These are phyloP conservation scores for Pipistrellus pipistrellus DNA, from an alignment of 2,797 vertebrate genomes.

Conservation along the genomic window DNA sequence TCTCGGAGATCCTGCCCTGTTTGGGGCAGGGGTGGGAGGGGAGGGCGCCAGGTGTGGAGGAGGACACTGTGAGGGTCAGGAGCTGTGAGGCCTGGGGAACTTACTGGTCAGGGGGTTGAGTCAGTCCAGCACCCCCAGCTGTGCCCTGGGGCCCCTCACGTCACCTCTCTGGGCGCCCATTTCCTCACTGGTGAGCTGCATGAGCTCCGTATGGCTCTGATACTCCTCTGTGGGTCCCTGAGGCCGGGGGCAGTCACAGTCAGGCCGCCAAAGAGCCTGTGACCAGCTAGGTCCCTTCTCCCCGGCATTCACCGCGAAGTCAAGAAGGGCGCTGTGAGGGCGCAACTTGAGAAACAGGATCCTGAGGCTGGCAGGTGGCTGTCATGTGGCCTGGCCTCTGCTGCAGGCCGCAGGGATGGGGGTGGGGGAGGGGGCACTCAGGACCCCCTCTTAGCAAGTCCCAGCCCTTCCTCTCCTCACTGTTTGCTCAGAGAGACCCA, in stretches of 20 bases:
- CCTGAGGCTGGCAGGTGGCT: neutral
- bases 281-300: neutral
- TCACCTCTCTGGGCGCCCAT: conserved; percentile 17
- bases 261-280: neutral
- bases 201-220: neutral
- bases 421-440: neutral
- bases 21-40: neutral
- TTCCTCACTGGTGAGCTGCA: neutral
- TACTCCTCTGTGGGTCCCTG: neutral
- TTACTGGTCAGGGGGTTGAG: neutral
- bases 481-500: neutral
- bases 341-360: accelerated
- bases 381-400: neutral
- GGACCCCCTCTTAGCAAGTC: neutral
- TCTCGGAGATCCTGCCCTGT: neutral
- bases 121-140: neutral
- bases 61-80: neutral
- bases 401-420: no score
- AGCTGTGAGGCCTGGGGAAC: neutral
- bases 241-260: neutral
- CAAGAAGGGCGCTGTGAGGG: neutral
- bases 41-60: neutral
- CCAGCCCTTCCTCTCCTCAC: neutral
- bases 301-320: neutral
- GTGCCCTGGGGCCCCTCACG: neutral